Percentiles rank a stretch among this genome's conserved stretches.
phyloP scores from a whole-genome alignment of 2,888 invertebrate genomes.

The Microctonus brassicae region DNA sequence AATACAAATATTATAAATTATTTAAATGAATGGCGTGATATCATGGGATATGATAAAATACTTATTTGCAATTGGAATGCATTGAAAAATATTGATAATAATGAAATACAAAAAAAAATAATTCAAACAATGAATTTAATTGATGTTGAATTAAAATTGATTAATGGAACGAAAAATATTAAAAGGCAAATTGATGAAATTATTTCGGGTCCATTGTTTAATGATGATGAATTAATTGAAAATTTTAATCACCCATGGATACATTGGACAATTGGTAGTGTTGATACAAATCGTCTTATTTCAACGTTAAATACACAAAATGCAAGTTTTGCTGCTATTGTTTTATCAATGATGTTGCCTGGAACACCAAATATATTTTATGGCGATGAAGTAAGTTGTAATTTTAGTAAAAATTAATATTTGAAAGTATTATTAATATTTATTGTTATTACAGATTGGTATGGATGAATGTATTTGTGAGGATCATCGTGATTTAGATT shows the following conservation, averaged over 20 bases:
- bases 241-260: constrained; percentile 79
- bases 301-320: constrained; percentile 72
- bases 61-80: constrained; percentile 78
- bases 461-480: constrained; percentile 59
- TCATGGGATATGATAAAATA: constrained; percentile 75
- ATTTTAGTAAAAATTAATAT: not conserved
- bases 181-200: constrained; percentile 74
- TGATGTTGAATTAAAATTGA: constrained; percentile 77
- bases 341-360: constrained; percentile 86
- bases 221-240: constrained; percentile 65
- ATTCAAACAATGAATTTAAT: constrained; percentile 79
- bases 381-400: constrained; percentile 86
- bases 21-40: constrained; percentile 78
- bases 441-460: constrained; percentile 54
- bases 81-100: constrained; percentile 70
- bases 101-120: constrained; percentile 73
- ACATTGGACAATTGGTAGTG: constrained; percentile 83
- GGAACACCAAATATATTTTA: constrained; percentile 91
- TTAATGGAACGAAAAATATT: constrained; percentile 73
- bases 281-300: constrained; percentile 75
- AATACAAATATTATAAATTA: constrained; percentile 74
- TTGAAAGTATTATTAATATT: not conserved
- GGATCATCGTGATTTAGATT: constrained; percentile 64
- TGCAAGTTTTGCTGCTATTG: constrained; percentile 77
- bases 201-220: constrained; percentile 74